Percentiles rank a stretch among this genome's conserved stretches.
Conservation (phyloP, 2,888 invertebrate species). For the Vandiemenella viatica region DNA sequence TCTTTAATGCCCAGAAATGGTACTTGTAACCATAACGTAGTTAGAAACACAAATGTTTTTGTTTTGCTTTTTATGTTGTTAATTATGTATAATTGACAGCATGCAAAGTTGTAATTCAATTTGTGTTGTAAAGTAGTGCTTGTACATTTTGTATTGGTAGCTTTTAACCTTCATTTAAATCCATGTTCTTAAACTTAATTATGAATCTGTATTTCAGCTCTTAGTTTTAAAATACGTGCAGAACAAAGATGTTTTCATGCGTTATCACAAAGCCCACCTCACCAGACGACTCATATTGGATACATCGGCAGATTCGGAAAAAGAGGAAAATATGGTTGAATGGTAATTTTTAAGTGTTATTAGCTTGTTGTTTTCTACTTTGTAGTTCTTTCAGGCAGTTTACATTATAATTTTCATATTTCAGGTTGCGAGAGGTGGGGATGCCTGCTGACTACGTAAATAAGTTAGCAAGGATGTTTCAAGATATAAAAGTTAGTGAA, state of each 20-base stretch:
- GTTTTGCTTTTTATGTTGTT: no score
- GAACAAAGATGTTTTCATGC: slow-evolving; percentile 99
- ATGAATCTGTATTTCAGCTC: slow-evolving; percentile 38
- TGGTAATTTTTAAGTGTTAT: slow-evolving; percentile 39
- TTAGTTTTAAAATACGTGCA: slow-evolving; percentile 96
- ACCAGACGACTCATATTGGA: slow-evolving; percentile 91
- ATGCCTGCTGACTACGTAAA: slow-evolving; percentile 99
- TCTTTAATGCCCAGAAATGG: no score
- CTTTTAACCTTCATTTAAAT: no score
- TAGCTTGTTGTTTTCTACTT: not conserved
- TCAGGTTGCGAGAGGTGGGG: slow-evolving; percentile 70
- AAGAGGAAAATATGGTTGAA: slow-evolving; percentile 98
- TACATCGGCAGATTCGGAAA: slow-evolving; percentile 96
- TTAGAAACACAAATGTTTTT: no score
- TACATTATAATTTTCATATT: slow-evolving; percentile 2
- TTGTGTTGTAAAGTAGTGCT: no score
- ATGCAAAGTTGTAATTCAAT: no score
- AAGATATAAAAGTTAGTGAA: slow-evolving; percentile 95
- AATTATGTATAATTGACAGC: no score
- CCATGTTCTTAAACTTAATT: no score
- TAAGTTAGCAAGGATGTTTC: slow-evolving; percentile 94
- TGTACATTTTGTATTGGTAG: no score
- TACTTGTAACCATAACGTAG: no score
- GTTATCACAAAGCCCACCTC: slow-evolving; percentile 96
- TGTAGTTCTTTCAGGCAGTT: not conserved